These are phyloP conservation scores for Alligator mississippiensis DNA, from an alignment of 2,113 vertebrate genomes.

Conservation along the genomic window DNA sequence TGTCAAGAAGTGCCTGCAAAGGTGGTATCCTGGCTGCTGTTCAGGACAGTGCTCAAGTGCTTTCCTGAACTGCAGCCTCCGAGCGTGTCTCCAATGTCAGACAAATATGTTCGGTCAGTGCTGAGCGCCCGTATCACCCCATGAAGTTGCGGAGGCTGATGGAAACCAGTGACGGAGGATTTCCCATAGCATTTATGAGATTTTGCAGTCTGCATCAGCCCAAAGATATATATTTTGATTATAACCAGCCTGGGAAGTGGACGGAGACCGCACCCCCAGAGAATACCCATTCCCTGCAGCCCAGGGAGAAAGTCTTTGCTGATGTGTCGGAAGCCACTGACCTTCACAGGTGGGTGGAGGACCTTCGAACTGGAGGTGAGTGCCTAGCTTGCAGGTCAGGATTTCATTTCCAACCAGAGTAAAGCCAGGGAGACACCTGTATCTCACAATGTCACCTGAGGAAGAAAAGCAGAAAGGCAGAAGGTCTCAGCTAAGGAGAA, in stretches of 20 bases:
- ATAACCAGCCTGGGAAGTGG: background rate
- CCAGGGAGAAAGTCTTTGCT: background rate
- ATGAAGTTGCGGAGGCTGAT: fast-evolving
- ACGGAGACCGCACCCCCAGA: background rate
- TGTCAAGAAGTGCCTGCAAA: background rate
- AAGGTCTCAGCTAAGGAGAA: background rate
- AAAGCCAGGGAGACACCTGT: conserved; percentile 93
- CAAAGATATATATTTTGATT: fast-evolving
- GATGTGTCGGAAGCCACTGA: conserved; percentile 43
- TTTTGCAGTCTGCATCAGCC: background rate
- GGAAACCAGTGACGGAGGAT: background rate
- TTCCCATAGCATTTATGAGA: fast-evolving
- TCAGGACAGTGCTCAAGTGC: fast-evolving
- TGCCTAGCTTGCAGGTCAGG: conserved; percentile 90
- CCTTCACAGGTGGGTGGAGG: conserved; percentile 95
- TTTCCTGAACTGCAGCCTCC: background rate
- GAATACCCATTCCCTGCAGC: fast-evolving
- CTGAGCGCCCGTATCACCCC: fast-evolving
- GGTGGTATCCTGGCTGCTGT: too few species aligned
- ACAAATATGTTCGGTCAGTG: fast-evolving
- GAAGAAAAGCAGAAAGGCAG: background rate
- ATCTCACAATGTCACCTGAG: conserved; percentile 93
- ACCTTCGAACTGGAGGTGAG: conserved; percentile 92
- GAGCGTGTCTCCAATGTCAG: fast-evolving
- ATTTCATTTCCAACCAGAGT: conserved; percentile 91